Evolutionary conservation across 2,797 vertebrate species (phyloP).

Genomic region (Spinus pinus): DNA sequence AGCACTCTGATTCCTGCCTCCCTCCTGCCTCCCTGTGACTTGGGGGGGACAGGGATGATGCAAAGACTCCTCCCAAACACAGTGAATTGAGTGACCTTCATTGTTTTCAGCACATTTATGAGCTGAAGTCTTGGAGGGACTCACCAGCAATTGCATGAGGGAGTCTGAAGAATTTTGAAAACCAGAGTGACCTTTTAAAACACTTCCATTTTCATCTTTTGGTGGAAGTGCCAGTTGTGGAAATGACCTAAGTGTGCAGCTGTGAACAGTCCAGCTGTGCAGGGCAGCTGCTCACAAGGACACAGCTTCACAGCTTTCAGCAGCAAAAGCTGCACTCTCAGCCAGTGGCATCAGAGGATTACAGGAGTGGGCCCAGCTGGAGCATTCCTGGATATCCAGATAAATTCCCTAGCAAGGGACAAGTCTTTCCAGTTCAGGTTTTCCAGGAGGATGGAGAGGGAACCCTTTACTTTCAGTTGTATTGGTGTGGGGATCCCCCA

Average conservation of each 20-base stretch:
- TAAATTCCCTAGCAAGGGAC: background rate
- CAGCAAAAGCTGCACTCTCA: background rate
- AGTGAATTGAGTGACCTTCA: background rate
- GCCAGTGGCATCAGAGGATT: background rate
- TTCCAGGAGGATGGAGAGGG: background rate
- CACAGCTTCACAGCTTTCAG: background rate
- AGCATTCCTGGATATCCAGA: background rate
- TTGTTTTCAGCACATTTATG: background rate
- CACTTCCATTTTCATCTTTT: background rate
- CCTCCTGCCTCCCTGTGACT: background rate
- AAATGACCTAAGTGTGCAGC: background rate
- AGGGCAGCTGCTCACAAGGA: background rate
- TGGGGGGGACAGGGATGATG: background rate
- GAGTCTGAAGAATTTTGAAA: background rate
- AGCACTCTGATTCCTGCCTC: background rate
- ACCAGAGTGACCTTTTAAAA: background rate
- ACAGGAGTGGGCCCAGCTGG: background rate
- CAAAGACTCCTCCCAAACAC: background rate
- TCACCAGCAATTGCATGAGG: background rate
- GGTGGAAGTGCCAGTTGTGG: background rate
- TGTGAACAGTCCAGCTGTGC: background rate
- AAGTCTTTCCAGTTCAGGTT: background rate
- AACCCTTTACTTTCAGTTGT: background rate
- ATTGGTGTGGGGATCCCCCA: accelerated
- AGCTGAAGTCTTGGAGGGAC: background rate